Evolutionary conservation across 2,888 invertebrate genomes (phyloP).

Genomic region (Microctonus aethiopoides): DNA sequence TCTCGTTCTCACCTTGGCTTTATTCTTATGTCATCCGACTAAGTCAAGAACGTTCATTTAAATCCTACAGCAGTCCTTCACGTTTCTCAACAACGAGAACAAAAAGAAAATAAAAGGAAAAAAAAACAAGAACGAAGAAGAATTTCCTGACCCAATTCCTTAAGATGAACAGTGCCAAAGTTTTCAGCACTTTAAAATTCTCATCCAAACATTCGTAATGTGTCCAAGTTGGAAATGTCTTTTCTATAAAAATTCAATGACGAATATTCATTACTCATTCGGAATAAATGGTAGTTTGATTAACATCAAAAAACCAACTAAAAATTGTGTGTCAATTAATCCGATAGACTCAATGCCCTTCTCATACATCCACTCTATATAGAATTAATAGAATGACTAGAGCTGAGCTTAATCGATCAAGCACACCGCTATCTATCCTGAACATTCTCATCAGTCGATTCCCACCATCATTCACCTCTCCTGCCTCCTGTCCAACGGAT

Average conservation of each 20-base stretch:
- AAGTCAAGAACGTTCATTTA: background rate
- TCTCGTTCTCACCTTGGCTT: background rate
- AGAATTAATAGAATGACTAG: background rate
- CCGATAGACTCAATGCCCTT: background rate
- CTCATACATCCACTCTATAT: background rate
- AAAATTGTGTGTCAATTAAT: background rate
- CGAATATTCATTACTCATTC: background rate
- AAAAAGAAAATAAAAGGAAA: background rate
- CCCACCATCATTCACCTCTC: background rate
- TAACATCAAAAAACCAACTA: background rate
- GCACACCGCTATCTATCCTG: background rate
- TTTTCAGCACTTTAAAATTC: background rate
- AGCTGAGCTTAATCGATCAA: slow-evolving; percentile 1
- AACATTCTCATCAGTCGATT: slow-evolving; percentile 3
- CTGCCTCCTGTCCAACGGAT: background rate
- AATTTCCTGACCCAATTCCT: background rate
- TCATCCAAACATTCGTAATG: background rate
- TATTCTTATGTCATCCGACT: background rate
- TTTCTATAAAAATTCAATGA: background rate
- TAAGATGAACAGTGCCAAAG: background rate
- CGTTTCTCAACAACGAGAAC: background rate
- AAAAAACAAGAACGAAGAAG: too few relatives aligned
- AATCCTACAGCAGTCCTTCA: background rate
- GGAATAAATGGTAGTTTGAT: background rate
- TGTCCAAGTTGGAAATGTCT: background rate